phyloP scores from a whole-genome alignment of 2,888 invertebrate species.

The Drosophila vallismaia region DNA sequence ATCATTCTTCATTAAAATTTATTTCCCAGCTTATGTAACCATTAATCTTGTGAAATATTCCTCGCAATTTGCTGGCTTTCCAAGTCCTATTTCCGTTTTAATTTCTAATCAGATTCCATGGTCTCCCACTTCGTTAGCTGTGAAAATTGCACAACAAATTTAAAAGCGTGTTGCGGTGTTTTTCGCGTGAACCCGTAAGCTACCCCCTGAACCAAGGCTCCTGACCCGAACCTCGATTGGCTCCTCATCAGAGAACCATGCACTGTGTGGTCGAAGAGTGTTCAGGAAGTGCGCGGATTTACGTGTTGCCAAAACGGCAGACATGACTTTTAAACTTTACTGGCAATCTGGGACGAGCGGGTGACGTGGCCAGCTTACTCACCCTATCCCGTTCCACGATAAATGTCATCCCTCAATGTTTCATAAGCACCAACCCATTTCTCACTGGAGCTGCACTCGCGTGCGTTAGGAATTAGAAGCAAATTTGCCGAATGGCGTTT shows the following conservation, averaged over 20 bases:
- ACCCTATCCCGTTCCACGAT: conserved; percentile 8
- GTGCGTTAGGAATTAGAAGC: conserved; percentile 55
- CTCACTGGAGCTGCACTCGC: conserved; percentile 55
- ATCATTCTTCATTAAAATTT: not conserved
- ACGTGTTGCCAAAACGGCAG: conserved; percentile 40
- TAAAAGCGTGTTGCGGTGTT: conserved; percentile 37
- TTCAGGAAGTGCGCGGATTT: conserved; percentile 41
- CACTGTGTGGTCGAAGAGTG: conserved; percentile 24
- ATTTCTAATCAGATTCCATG: conserved; percentile 25
- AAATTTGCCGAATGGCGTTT: conserved; percentile 41
- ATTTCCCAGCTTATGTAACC: conserved; percentile 8
- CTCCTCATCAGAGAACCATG: conserved; percentile 21
- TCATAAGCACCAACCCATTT: conserved; percentile 27
- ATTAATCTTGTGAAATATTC: conserved; percentile 5
- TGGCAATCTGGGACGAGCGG: conserved; percentile 28
- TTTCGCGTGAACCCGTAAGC: conserved; percentile 12
- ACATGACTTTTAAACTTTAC: conserved; percentile 58
- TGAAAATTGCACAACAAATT: conserved; percentile 41
- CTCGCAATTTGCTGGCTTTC: conserved; percentile 11
- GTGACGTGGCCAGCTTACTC: conserved; percentile 21
- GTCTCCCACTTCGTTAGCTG: conserved; percentile 34
- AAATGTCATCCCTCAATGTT: conserved; percentile 20
- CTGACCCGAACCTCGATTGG: conserved; percentile 22
- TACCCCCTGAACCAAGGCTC: not conserved
- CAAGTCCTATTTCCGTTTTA: conserved; percentile 20